Percentiles rank a stretch among this genome's conserved stretches.
These are phyloP conservation scores for Mergus octosetaceus DNA, from an alignment of 2,797 vertebrate genomes.

Conservation along the genomic window DNA sequence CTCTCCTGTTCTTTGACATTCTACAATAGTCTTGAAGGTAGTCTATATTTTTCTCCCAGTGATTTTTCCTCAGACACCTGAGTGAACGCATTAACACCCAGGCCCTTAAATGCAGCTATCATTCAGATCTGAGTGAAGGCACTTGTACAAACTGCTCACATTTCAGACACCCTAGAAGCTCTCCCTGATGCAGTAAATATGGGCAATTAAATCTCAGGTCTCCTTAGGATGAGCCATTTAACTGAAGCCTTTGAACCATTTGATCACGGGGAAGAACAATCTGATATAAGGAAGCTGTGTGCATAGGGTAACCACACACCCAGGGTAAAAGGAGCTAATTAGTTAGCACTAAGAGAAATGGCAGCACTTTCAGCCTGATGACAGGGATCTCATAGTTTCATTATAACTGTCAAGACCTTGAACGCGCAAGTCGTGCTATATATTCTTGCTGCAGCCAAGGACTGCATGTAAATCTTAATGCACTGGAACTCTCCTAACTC, in stretches of 20 bases:
- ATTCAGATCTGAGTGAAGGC: neutral
- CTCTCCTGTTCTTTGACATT: neutral
- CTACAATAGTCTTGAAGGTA: neutral
- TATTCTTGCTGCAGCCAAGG: neutral
- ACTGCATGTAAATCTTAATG: neutral
- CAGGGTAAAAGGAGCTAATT: neutral
- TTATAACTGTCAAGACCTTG: neutral
- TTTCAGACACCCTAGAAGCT: neutral
- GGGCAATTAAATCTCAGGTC: neutral
- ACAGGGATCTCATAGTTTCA: rapidly evolving
- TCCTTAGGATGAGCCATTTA: neutral
- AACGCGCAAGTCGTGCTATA: neutral
- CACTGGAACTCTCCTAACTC: neutral
- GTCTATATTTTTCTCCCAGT: neutral
- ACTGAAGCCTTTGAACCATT: neutral
- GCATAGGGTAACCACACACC: rapidly evolving
- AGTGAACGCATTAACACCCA: neutral
- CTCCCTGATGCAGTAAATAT: neutral
- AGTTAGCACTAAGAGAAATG: neutral
- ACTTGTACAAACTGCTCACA: neutral
- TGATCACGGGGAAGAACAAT: neutral
- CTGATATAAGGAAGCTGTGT: rapidly evolving
- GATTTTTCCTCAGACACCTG: neutral
- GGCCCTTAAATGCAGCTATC: neutral
- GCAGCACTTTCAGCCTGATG: neutral